Percentiles rank a stretch among this genome's conserved stretches.
Evolutionary conservation across 2,888 invertebrate genomes (phyloP).

Genomic region (Tetranychus truncatus): DNA sequence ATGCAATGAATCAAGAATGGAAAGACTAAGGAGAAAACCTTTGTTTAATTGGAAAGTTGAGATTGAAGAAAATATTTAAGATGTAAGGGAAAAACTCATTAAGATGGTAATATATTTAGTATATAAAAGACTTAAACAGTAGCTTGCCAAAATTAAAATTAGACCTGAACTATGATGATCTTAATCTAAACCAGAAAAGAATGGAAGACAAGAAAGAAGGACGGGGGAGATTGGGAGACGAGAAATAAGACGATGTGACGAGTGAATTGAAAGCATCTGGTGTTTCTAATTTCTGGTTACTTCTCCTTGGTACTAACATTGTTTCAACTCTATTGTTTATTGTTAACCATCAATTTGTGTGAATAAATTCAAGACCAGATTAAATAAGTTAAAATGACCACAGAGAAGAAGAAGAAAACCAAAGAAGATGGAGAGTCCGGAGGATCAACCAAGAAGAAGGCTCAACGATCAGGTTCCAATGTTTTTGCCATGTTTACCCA

Average conservation of each 20-base stretch:
- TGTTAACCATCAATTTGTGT: too few species aligned
- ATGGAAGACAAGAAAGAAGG: not conserved
- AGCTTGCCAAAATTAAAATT: constrained; percentile 1
- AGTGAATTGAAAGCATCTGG: not conserved
- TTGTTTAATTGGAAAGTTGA: too few species aligned
- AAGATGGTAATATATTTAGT: not conserved
- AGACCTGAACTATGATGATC: not conserved
- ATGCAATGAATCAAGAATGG: not conserved
- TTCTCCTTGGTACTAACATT: too few species aligned
- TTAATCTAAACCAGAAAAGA: not conserved
- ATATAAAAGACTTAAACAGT: not conserved
- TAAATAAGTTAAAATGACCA: not conserved
- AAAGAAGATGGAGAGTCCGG: constrained; percentile 22
- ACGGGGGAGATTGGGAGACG: not conserved
- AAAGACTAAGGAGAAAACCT: not conserved
- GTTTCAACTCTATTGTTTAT: too few species aligned
- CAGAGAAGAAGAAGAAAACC: constrained; percentile 26
- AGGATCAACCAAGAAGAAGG: constrained; percentile 44
- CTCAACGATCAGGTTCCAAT: constrained; percentile 53
- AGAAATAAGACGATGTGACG: not conserved
- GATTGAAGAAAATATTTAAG: not conserved
- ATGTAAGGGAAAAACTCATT: not conserved
- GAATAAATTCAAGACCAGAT: too few species aligned
- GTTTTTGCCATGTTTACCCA: constrained; percentile 94
- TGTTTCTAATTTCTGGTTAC: too few species aligned